phyloP scores from a whole-genome alignment of 2,113 vertebrate species.

The Perognathus longimembris region DNA sequence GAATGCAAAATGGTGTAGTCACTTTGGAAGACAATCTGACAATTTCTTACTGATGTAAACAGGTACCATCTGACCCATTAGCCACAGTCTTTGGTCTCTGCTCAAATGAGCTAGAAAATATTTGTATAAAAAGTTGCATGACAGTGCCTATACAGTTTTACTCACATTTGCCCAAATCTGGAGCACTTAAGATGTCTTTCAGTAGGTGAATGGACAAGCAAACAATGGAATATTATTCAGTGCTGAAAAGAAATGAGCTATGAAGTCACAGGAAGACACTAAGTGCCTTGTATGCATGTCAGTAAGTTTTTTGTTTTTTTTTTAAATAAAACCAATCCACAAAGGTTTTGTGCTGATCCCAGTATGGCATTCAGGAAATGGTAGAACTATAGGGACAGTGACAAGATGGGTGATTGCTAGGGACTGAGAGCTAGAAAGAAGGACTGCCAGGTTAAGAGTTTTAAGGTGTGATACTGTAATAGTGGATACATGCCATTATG shows the following conservation, averaged over 20 bases:
- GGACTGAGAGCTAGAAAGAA: not conserved
- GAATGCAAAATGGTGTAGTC: not conserved
- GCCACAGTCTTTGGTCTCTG: not conserved
- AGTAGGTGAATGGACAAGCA: not conserved
- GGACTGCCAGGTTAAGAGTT: not conserved
- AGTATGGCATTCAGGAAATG: conserved; percentile 5
- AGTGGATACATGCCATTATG: not conserved
- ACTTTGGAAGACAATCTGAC: not conserved
- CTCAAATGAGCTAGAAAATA: not conserved
- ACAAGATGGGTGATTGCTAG: not conserved
- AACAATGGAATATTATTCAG: not conserved
- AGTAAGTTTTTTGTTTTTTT: not conserved
- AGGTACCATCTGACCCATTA: not conserved
- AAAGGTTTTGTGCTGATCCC: not conserved
- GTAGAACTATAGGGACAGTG: not conserved
- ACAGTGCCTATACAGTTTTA: not conserved
- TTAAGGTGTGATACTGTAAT: not conserved
- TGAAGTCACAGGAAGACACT: not conserved
- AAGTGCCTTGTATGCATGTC: not conserved
- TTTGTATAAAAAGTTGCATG: not conserved
- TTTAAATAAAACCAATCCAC: not conserved
- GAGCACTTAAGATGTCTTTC: not conserved
- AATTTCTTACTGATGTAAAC: not conserved
- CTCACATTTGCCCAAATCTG: not conserved
- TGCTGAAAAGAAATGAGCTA: conserved; percentile 24